These are phyloP conservation scores for Miniopterus natalensis DNA, from an alignment of 2,113 vertebrate genomes.

Conservation along the genomic window DNA sequence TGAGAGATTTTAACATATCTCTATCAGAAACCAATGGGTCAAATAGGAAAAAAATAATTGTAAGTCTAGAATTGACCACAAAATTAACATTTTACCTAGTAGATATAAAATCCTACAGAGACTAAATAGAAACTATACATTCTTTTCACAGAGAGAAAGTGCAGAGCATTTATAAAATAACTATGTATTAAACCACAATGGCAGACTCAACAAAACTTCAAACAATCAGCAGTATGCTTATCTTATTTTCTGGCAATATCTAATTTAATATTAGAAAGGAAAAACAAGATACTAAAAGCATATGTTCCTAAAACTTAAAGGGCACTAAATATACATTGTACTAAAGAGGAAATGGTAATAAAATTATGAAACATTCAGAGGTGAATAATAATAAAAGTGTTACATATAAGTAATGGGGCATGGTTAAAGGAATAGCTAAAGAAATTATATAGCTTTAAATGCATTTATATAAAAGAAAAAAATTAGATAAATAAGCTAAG, in stretches of 20 bases:
- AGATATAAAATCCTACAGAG: background rate
- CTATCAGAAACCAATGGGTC: background rate
- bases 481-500: background rate
- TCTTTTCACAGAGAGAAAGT: background rate
- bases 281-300: conserved; percentile 17
- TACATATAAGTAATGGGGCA: background rate
- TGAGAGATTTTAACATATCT: conserved; percentile 6
- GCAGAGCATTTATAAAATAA: background rate
- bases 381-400: conserved; percentile 2
- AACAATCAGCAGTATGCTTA: background rate
- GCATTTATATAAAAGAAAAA: background rate
- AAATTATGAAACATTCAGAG: conserved; percentile 30
- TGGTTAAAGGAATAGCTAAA: background rate
- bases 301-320: background rate
- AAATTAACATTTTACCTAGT: conserved; percentile 38
- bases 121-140: conserved; percentile 28
- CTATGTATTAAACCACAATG: background rate
- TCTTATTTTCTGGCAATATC: background rate
- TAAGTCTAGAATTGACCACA: background rate
- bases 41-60: background rate
- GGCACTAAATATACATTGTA: background rate
- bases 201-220: background rate
- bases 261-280: conserved; percentile 14
- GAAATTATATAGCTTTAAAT: background rate
- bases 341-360: background rate